phyloP scores from a whole-genome alignment of 92 coral and sea anemone species.

The Siderastrea radians region DNA sequence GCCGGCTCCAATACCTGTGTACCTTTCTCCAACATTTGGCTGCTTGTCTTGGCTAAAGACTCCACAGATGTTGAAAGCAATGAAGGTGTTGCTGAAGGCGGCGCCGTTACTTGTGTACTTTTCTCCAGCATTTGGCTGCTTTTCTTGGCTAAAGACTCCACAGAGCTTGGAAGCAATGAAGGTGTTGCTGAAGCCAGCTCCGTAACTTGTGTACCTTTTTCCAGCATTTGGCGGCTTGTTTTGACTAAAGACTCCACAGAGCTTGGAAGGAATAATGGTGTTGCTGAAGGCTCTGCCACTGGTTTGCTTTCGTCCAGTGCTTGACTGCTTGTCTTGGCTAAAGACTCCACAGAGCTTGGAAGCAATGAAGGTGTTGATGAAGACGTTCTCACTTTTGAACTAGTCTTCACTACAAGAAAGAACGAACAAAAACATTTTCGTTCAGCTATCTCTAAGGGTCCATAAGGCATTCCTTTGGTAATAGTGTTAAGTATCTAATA shows the following conservation, averaged over 20 bases:
- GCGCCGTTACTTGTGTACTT: neutral
- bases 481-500: too few relatives aligned
- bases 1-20: too few relatives aligned
- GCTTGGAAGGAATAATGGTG: neutral
- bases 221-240: neutral
- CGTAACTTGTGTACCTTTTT: neutral
- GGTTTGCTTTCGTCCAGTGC: neutral
- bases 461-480: too few relatives aligned
- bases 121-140: too few relatives aligned
- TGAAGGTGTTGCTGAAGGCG: neutral
- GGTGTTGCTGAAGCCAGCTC: neutral
- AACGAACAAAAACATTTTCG: neutral
- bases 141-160: too few relatives aligned
- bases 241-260: neutral
- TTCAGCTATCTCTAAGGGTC: too few relatives aligned
- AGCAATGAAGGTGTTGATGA: neutral
- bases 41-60: neutral
- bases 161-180: neutral
- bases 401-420: neutral
- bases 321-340: slow-evolving; percentile 2
- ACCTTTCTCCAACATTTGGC: neutral
- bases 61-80: neutral
- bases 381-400: neutral
- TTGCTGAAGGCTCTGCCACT: slow-evolving; percentile 2
- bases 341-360: neutral